These are phyloP conservation scores for Drosophila cyrtoloma DNA, from an alignment of 2,888 invertebrate genomes.

Conservation along the genomic window DNA sequence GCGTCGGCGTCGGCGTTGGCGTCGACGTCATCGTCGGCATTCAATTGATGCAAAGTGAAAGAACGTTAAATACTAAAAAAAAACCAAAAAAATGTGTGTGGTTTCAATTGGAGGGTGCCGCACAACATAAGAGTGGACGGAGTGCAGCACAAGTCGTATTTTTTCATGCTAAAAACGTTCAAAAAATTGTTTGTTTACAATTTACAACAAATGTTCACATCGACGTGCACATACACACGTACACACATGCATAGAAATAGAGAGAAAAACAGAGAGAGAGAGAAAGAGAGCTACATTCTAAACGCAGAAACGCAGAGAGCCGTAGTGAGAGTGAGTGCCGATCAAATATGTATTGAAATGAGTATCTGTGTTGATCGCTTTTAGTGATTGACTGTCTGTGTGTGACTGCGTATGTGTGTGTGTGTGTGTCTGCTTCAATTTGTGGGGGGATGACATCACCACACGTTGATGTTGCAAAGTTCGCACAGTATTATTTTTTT, in stretches of 20 bases:
- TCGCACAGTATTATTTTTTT: conserved; percentile 45
- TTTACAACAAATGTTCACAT: conserved; percentile 55
- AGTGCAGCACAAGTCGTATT: conserved; percentile 25
- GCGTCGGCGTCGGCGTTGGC: conserved; percentile 18
- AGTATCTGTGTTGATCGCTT: conserved; percentile 61
- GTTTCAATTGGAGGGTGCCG: conserved; percentile 28
- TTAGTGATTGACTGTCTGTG: conserved; percentile 63
- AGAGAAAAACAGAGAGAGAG: conserved; percentile 6
- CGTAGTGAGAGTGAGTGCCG: conserved; percentile 47
- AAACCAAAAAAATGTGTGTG: conserved; percentile 44
- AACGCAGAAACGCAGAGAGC: conserved; percentile 35
- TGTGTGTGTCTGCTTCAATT: conserved; percentile 43
- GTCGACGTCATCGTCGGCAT: conserved; percentile 55
- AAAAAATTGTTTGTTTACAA: conserved; percentile 62
- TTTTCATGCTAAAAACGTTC: conserved; percentile 56
- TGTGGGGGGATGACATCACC: conserved; percentile 77
- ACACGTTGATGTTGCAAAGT: conserved; percentile 50
- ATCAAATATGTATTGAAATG: conserved; percentile 43
- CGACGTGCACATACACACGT: conserved; percentile 2
- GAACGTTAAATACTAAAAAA: conserved; percentile 17
- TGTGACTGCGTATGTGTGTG: neutral
- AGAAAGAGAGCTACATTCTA: conserved; percentile 29
- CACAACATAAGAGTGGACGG: conserved; percentile 1
- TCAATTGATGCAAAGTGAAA: conserved; percentile 63
- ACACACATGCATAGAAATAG: conserved; percentile 1